Evolutionary conservation across 2,113 vertebrate genomes (phyloP).

Genomic region (Setophaga petechia): DNA sequence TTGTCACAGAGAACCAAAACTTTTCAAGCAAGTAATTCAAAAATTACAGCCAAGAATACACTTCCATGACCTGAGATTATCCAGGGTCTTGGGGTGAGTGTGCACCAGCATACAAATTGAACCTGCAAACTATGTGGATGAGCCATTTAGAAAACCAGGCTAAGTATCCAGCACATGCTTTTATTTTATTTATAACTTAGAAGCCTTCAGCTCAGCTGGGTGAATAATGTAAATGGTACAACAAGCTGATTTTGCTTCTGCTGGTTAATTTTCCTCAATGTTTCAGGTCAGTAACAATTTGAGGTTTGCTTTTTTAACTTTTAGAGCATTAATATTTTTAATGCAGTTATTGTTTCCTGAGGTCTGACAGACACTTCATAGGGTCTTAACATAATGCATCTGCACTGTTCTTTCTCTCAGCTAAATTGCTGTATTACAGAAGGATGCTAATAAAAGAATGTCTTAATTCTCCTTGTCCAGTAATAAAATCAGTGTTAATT

Average conservation of each 20-base stretch:
- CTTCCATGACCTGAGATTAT: background rate
- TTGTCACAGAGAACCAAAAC: background rate
- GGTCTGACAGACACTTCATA: background rate
- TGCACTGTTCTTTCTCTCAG: background rate
- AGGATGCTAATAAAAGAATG: background rate
- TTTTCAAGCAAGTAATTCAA: background rate
- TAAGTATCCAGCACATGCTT: background rate
- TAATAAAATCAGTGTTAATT: background rate
- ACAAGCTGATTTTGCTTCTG: background rate
- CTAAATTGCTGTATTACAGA: background rate
- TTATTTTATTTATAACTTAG: conserved; percentile 34
- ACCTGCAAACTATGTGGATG: background rate
- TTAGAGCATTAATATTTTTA: background rate
- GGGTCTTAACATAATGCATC: background rate
- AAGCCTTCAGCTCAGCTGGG: background rate
- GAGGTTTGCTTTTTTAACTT: background rate
- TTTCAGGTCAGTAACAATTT: conserved; percentile 19
- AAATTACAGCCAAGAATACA: background rate
- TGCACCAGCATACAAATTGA: background rate
- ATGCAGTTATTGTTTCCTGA: background rate
- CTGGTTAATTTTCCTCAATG: background rate
- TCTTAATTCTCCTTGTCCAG: background rate
- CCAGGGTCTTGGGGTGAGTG: background rate
- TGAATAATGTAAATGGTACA: conserved; percentile 12
- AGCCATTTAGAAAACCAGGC: background rate